Evolutionary conservation across 2,888 invertebrate species (phyloP), one percentile per base, ranked within the genome.

Genomic region (Scaptomyza caliginosa): DNA sequence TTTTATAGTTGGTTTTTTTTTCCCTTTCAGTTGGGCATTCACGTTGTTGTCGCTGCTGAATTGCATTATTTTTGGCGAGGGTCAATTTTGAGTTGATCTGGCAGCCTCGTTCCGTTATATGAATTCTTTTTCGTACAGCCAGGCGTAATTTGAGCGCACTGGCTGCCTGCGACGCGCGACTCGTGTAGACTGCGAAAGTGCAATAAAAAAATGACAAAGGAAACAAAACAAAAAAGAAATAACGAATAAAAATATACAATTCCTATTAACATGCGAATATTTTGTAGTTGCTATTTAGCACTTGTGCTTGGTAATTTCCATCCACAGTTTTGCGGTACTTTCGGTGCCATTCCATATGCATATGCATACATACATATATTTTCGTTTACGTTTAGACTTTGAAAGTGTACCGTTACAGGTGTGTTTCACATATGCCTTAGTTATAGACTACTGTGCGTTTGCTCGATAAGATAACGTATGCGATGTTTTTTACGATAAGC

Each of bases 51-150:
- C 39, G 57, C 42, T 60, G 81, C 78, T 83, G 80, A 80, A 62
- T 76, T 84, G 81, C 81, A 81, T 76, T 84, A 78, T 81, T 67
- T 76, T 81, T 77, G 60, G 69, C 62, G 84, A 72, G 77, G 74
- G 76, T 68, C 56, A 57, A 34, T 59, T 62, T 49, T 63, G 39
- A 59, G 70, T 52, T 58, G 45, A 38, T 46, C 57, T 52, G 57
- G 39, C 34, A 46, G 74, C 71, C 74, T 74, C 68, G 63, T 54
- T 16, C 34, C 34, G 34, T 34, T 34, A 34, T 32, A 30, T n/a
- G 5, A 46, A 19, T 74, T 52, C 42, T 67, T 43, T 64, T 78
- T 70, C 62, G 76, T 69, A 52, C 2, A 16, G 67, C 51, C 52
- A 60, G 28, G 81, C 81, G 81, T 73, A 84, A 81, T 84, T 73